A percentile compares a stretch with the other conserved stretches of the same genome.
Evolutionary conservation across 1,140 invertebrate genomes (phyloP).

Genomic region (Colletes latitarsis): DNA sequence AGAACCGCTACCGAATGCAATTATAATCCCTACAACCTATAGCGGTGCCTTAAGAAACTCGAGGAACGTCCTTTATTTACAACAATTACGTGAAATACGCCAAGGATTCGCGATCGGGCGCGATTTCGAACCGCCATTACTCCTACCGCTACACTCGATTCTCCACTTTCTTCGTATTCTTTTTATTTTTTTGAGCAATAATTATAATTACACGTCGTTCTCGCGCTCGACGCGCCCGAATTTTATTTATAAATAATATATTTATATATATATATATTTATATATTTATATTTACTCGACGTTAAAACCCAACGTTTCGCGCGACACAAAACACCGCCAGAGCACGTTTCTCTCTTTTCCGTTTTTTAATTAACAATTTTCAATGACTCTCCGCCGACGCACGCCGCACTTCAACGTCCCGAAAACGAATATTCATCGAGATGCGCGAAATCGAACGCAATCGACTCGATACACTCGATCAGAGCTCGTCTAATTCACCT

Average conservation of each 20-base stretch:
- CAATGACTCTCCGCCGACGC: neutral
- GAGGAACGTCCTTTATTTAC: conserved; percentile 71
- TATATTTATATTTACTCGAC: conserved; percentile 39
- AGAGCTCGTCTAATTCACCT: neutral
- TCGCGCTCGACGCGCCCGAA: conserved; percentile 29
- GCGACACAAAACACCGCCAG: neutral
- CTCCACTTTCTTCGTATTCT: neutral
- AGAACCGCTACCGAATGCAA: conserved; percentile 74
- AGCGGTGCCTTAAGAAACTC: conserved; percentile 65
- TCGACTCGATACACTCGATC: neutral
- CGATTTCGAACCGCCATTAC: conserved; percentile 20
- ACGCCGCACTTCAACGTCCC: neutral
- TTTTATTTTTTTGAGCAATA: conserved; percentile 59
- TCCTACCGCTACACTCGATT: neutral
- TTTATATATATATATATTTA: conserved; percentile 33
- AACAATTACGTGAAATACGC: conserved; percentile 52
- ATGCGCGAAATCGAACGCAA: neutral
- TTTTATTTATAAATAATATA: conserved; percentile 61
- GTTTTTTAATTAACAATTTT: conserved; percentile 3
- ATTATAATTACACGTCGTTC: conserved; percentile 44
- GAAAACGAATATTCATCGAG: neutral
- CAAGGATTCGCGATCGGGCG: conserved; percentile 37
- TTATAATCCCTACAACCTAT: conserved; percentile 70
- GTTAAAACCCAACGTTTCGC: conserved; percentile 56
- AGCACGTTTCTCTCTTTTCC: no score